Conservation (phyloP, 2,888 invertebrate species). For the Hemaris fuciformis region DNA sequence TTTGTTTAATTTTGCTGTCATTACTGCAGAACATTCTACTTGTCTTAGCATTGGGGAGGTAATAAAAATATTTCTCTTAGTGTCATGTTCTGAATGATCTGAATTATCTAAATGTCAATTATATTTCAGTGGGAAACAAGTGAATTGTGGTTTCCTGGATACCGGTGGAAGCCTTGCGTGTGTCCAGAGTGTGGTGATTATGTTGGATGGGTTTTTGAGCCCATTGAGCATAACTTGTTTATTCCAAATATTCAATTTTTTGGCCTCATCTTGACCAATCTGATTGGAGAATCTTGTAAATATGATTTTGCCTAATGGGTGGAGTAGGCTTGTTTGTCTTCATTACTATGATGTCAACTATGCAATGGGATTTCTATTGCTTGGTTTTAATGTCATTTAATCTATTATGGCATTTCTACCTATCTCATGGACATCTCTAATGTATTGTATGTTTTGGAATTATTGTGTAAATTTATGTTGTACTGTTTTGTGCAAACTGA, state of each 20-base stretch:
- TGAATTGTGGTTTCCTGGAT: conserved; percentile 82
- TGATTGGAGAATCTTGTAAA: conserved; percentile 64
- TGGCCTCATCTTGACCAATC: conserved; percentile 48
- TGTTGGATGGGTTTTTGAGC: conserved; percentile 81
- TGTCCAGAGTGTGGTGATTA: conserved; percentile 81
- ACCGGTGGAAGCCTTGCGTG: conserved; percentile 79
- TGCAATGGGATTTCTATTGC: background rate
- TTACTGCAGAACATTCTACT: conserved; percentile 44
- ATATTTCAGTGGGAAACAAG: conserved; percentile 76
- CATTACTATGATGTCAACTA: conserved; percentile 13
- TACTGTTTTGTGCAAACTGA: too few species aligned
- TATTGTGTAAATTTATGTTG: too few species aligned
- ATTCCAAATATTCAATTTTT: conserved; percentile 40
- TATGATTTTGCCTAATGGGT: conserved; percentile 34
- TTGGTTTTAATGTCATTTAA: background rate
- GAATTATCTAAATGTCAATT: too few species aligned
- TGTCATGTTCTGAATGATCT: too few species aligned
- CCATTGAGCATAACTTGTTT: conserved; percentile 36
- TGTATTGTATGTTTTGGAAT: too few species aligned
- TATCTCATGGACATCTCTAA: too few species aligned
- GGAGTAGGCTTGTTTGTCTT: conserved; percentile 23
- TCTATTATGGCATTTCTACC: too few species aligned
- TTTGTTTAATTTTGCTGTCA: conserved; percentile 47
- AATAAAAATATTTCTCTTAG: conserved; percentile 22
- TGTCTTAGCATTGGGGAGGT: conserved; percentile 58